Conservation (phyloP, 2,113 vertebrate species). For the Zosterops japonicus region DNA sequence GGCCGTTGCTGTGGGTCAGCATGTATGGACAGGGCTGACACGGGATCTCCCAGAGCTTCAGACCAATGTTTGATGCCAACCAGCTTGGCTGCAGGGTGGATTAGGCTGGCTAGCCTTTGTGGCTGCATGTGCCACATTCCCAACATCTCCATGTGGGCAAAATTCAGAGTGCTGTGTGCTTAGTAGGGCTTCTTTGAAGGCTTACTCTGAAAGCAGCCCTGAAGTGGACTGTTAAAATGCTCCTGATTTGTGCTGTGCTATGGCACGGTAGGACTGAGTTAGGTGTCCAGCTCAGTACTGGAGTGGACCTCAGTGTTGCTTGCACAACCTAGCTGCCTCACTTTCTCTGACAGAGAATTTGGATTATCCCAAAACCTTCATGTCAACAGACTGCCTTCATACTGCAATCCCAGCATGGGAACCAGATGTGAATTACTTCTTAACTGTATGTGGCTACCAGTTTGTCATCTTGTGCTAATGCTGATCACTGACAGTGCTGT, state of each 20-base stretch:
- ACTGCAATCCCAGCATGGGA: neutral
- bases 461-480: neutral
- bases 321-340: neutral
- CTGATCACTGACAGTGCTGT: neutral
- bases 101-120: neutral
- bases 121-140: neutral
- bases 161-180: neutral
- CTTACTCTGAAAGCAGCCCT: neutral
- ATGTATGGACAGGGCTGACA: neutral
- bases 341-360: neutral
- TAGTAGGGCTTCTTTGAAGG: neutral
- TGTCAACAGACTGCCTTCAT: neutral
- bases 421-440: neutral
- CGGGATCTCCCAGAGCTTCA: neutral
- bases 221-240: neutral
- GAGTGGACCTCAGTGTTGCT: neutral
- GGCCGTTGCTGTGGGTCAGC: neutral
- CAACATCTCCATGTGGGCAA: neutral
- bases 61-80: neutral
- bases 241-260: neutral
- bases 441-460: neutral
- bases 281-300: accelerated
- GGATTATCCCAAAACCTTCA: neutral
- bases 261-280: neutral
- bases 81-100: neutral